These are phyloP conservation scores for Astreopora myriophthalma DNA, from an alignment of 64 coral and sea anemone species.

Conservation along the genomic window DNA sequence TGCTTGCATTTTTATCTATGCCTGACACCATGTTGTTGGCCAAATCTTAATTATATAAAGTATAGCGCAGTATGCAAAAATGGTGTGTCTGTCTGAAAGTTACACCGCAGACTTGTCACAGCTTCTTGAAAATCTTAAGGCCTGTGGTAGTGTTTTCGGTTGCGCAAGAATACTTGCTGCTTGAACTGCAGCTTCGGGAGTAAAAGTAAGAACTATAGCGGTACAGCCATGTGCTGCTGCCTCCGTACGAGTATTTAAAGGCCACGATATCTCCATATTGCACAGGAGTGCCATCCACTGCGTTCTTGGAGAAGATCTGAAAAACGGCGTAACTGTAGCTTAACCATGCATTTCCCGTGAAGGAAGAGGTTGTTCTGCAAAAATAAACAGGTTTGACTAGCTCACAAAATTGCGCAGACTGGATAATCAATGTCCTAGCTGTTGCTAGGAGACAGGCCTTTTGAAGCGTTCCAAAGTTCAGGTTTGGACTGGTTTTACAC, in stretches of 20 bases:
- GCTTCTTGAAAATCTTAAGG: constrained; percentile 78
- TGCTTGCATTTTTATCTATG: background rate
- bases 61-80: no score
- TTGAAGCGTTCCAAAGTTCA: no score
- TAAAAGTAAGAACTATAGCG: constrained; percentile 14
- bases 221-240: constrained; percentile 35
- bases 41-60: no score
- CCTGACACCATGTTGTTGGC: no score
- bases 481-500: no score
- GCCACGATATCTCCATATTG: constrained; percentile 68
- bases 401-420: no score
- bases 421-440: no score
- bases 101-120: background rate
- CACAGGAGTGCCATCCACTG: constrained; percentile 68
- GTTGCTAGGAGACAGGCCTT: no score
- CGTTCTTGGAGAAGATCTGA: constrained; percentile 67
- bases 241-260: constrained; percentile 35
- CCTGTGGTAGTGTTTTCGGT: background rate
- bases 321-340: background rate
- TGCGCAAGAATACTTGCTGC: constrained; percentile 32
- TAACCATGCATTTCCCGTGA: constrained; percentile 22
- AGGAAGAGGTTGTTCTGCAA: background rate
- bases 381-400: background rate
- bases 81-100: no score
- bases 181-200: background rate